phyloP scores from a whole-genome alignment of 2,888 invertebrate genomes.

The Yponomeuta malinellus region DNA sequence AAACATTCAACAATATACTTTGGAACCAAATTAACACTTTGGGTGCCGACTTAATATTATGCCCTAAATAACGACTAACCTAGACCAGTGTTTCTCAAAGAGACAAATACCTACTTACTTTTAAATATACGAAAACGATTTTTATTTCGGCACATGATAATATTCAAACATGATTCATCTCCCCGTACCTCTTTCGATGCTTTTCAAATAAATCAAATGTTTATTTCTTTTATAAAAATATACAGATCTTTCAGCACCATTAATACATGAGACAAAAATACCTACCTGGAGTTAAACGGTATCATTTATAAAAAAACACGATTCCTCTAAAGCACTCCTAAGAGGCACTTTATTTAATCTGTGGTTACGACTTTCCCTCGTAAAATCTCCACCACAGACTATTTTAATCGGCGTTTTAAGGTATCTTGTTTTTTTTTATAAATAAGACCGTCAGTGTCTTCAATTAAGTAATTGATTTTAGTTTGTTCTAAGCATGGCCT shows the following conservation, averaged over 20 bases:
- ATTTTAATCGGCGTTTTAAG: no score
- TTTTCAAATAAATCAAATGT: background rate
- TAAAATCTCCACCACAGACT: no score
- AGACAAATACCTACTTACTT: constrained; percentile 8
- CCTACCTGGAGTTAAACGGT: background rate
- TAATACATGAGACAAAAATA: background rate
- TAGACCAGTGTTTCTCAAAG: constrained; percentile 70
- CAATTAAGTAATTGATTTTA: background rate
- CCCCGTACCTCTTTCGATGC: background rate
- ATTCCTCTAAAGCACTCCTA: no score
- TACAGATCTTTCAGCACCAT: constrained; percentile 8
- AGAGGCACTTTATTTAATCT: no score
- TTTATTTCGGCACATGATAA: constrained; percentile 2
- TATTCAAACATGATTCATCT: background rate
- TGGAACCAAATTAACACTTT: constrained; percentile 70
- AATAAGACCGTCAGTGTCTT: no score
- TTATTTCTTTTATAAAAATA: constrained; percentile 2
- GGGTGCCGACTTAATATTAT: constrained; percentile 64
- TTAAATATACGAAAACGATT: constrained; percentile 4
- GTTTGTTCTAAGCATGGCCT: background rate
- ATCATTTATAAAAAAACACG: no score
- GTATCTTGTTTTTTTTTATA: no score
- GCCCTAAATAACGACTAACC: constrained; percentile 50
- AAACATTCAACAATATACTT: constrained; percentile 72
- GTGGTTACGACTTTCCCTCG: no score